Base-by-base conservation (phyloP, 2,113 vertebrate species). In the Neofelis nebulosa region DNA sequence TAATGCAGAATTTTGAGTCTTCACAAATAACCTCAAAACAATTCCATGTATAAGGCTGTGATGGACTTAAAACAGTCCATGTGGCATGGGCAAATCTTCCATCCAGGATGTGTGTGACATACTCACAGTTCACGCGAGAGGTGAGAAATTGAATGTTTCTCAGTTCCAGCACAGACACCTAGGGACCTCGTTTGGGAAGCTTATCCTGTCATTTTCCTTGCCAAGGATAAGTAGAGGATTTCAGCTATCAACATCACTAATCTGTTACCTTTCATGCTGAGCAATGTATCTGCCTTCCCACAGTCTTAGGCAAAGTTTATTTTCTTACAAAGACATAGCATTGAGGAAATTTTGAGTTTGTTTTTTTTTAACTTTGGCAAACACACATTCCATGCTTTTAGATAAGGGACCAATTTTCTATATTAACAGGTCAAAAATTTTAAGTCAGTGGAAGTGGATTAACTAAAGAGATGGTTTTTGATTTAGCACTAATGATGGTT, bases 271-370 rank as follows among this genome's bases (percentile, higher is more conserved):
- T 97, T 91, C 94, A 81, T 83, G 76, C 88, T 96, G 90, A 96
- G 91, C 92, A 48, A 9, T 48, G 81, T 61, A 92, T 96, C 57
- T 80, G 81, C 93, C 95, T 92, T 94, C 90, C 87, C 80, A 45
- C 41, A 94, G 80, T 84, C 38, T 41, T 73, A 61, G 71, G 93
- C 88, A 98, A 83, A 97, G 89, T 63, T 91, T 93, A 85, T 92
- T 96, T 97, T 95, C 94, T 96, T 91, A 95, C 57, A 92, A 83
- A 95, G 73, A 94, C 74, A 97, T 63, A n/a, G 55, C 85, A 45
- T 68, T 87, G 89, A 97, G 25, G 55, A 94, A 76, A 80, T 80
- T 94, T 78, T 19, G 29, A 71, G 21, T 1, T 0, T 4, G 33
- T 55, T 41, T 66, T 93, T 57, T 68, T 84, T 27, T 2, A 86